phyloP scores from a whole-genome alignment of 2,113 vertebrate genomes.

The Syrrhaptes paradoxus region DNA sequence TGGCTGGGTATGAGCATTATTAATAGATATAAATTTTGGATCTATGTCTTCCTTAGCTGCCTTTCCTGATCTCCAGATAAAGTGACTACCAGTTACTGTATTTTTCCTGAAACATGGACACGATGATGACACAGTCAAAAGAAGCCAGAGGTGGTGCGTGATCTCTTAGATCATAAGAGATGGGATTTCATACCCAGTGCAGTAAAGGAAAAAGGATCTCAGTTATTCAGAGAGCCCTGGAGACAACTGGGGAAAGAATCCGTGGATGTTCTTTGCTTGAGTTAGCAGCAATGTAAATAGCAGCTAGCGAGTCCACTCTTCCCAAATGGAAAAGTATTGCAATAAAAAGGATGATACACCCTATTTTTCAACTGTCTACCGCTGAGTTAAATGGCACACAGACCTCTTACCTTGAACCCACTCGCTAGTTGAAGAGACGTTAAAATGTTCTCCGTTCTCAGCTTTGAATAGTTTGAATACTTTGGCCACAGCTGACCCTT shows the following conservation, averaged over 20 bases:
- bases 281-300: neutral
- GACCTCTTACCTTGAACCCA: conserved; percentile 91
- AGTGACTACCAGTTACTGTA: neutral
- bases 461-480: conserved; percentile 83
- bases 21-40: neutral
- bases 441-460: conserved; percentile 85
- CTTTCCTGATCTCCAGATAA: neutral
- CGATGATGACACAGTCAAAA: neutral
- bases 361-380: neutral
- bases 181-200: conserved; percentile 15
- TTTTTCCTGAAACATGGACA: neutral
- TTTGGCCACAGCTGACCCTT: conserved; percentile 84
- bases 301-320: neutral
- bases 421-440: conserved; percentile 85
- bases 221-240: neutral
- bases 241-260: neutral
- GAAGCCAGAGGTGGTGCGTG: neutral
- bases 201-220: conserved; percentile 6
- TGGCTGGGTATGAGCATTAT: neutral
- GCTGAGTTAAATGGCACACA: neutral
- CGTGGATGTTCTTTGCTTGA: neutral
- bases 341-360: neutral
- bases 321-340: neutral
- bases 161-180: conserved; percentile 2
- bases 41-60: neutral